A percentile compares a stretch with the other conserved stretches of the same genome.
Conservation (phyloP, 2,797 vertebrate species). For the Anomalospiza imberbis region DNA sequence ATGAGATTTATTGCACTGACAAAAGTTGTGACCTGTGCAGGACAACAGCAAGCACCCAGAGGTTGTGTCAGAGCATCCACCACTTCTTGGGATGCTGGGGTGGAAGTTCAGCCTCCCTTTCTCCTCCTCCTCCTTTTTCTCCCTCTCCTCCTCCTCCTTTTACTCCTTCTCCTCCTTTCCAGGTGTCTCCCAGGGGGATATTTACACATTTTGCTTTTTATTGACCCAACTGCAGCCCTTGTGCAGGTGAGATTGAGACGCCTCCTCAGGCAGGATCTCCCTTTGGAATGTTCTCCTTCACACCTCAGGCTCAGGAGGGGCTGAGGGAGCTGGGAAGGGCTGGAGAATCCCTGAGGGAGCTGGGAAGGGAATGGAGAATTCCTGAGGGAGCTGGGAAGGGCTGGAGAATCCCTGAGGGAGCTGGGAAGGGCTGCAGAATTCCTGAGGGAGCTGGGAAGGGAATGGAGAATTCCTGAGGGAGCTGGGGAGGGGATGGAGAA, state of each 20-base stretch:
- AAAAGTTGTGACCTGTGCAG: not conserved
- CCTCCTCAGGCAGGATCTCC: not conserved
- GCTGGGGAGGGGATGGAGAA: not conserved
- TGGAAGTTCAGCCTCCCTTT: not conserved
- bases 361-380: too few species aligned
- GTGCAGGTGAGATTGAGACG: accelerated
- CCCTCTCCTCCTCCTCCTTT: not conserved
- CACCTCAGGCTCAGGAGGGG: not conserved
- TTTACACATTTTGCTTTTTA: not conserved
- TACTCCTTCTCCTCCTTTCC: not conserved
- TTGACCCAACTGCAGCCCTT: not conserved
- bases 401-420: too few species aligned
- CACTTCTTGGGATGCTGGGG: not conserved
- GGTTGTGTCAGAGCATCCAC: not conserved
- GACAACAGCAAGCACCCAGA: not conserved
- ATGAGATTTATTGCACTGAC: not conserved
- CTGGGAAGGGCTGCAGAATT: too few species aligned
- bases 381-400: too few species aligned
- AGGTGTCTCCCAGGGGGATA: not conserved
- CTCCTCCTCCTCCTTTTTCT: not conserved
- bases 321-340: not conserved
- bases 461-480: not conserved
- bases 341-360: too few species aligned
- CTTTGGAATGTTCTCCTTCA: not conserved
- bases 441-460: too few species aligned